Conservation (phyloP, 2,888 invertebrate genomes). For the Globia sparganii region DNA sequence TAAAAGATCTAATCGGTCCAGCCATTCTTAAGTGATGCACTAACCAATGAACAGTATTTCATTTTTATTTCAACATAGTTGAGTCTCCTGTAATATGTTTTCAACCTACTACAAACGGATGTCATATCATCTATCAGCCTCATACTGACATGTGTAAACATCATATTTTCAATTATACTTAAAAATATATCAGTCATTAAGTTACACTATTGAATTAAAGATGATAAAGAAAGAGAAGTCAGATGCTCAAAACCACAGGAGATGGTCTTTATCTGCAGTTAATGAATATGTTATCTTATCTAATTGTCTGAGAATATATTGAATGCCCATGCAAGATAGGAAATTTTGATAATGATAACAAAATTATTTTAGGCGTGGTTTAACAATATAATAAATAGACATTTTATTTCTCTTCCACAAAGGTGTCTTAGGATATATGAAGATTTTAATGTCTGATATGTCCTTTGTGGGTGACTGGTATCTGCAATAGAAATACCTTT, state of each 20-base stretch:
- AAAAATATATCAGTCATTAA: constrained; percentile 4
- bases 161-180: constrained; percentile 18
- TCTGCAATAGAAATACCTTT: too few relatives aligned
- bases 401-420: not conserved
- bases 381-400: not conserved
- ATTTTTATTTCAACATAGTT: not conserved
- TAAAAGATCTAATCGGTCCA: not conserved
- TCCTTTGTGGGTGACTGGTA: not conserved
- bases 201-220: constrained; percentile 7
- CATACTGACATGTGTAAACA: constrained; percentile 19
- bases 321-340: constrained; percentile 5
- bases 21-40: not conserved
- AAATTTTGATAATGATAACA: constrained; percentile 3
- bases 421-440: not conserved
- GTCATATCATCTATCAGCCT: not conserved
- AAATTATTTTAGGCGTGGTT: not conserved
- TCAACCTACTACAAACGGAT: not conserved
- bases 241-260: too few relatives aligned
- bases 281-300: constrained; percentile 40
- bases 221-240: not conserved
- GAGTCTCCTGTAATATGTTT: not conserved
- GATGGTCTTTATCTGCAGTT: constrained; percentile 21
- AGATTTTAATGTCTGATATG: not conserved
- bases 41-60: not conserved
- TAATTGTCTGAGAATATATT: constrained; percentile 16